Evolutionary conservation across 2,888 invertebrate genomes (phyloP).

Genomic region (Rhodophaea formosa): DNA sequence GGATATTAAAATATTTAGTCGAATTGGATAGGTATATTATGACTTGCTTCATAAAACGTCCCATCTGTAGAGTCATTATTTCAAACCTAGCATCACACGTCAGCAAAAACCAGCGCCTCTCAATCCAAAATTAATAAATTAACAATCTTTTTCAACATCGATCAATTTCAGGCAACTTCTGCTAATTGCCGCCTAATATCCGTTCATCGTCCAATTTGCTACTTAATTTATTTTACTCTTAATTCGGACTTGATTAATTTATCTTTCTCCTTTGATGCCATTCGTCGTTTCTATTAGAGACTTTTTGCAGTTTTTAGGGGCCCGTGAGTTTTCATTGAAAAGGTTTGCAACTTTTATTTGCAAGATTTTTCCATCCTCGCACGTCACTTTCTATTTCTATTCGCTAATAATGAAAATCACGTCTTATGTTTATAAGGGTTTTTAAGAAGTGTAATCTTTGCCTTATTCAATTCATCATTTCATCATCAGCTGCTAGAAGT

Average conservation of each 20-base stretch:
- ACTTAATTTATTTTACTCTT: constrained; percentile 42
- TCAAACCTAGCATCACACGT: neutral
- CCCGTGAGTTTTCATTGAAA: neutral
- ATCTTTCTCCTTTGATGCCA: constrained; percentile 25
- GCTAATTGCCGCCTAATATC: constrained; percentile 45
- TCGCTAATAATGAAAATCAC: too few species aligned
- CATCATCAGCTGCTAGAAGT: too few species aligned
- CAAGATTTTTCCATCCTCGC: too few species aligned
- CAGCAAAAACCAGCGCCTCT: neutral
- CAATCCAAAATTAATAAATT: constrained; percentile 34
- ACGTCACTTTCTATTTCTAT: too few species aligned
- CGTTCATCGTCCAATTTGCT: constrained; percentile 44
- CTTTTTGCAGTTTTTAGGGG: constrained; percentile 9
- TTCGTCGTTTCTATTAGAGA: neutral
- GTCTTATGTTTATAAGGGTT: too few species aligned
- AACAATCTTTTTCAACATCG: constrained; percentile 37
- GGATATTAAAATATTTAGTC: neutral
- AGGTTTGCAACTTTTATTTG: too few species aligned
- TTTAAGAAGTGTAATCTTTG: too few species aligned
- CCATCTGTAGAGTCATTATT: neutral
- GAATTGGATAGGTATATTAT: neutral
- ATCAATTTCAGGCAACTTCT: constrained; percentile 42
- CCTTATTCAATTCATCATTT: too few species aligned
- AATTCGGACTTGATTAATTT: constrained; percentile 33
- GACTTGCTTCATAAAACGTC: neutral